phyloP scores from a whole-genome alignment of 2,113 vertebrate species.

The Tinamus guttatus region DNA sequence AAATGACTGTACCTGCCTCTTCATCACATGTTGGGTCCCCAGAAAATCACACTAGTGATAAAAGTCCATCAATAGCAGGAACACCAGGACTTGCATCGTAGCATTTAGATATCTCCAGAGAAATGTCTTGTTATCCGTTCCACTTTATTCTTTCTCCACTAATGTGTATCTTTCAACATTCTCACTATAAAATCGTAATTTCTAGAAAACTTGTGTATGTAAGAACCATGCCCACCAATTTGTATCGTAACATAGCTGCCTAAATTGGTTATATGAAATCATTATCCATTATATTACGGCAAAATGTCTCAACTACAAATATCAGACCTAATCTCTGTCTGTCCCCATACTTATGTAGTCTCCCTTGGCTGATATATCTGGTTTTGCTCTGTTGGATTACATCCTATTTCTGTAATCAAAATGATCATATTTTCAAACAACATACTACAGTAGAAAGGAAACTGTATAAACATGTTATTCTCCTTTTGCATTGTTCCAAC shows the following conservation, averaged over 20 bases:
- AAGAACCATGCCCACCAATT: background rate
- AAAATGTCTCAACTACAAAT: background rate
- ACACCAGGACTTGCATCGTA: background rate
- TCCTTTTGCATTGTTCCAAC: background rate
- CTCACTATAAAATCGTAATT: background rate
- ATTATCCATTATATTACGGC: background rate
- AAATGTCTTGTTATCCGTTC: background rate
- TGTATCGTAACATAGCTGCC: background rate
- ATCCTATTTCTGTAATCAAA: slow-evolving; percentile 19
- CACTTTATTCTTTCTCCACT: background rate
- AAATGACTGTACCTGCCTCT: background rate
- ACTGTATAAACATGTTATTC: background rate
- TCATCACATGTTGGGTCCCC: background rate
- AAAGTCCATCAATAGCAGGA: rapidly evolving
- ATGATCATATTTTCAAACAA: background rate
- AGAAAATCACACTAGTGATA: background rate
- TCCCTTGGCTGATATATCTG: background rate
- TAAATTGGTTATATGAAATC: background rate
- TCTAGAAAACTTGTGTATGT: background rate
- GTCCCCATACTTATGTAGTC: background rate
- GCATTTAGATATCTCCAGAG: background rate
- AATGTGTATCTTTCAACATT: background rate
- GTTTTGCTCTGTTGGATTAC: background rate
- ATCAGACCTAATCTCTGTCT: background rate
- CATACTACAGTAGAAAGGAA: background rate